These are phyloP conservation scores for Lysandra coridon DNA, from an alignment of 2,888 invertebrate genomes.

Conservation along the genomic window DNA sequence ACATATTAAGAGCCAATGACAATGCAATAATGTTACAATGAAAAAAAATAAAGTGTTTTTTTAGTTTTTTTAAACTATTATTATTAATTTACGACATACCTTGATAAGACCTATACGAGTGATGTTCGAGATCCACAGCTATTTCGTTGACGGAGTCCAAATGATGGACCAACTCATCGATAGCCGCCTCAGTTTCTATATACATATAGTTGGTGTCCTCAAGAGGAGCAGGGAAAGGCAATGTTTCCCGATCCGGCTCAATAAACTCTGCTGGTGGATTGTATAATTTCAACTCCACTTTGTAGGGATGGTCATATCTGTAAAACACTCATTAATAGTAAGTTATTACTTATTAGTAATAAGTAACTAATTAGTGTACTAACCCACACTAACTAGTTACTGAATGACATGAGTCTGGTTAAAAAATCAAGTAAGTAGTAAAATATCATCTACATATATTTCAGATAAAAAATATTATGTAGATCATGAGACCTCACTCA, in stretches of 20 bases:
- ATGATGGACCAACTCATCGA: constrained; percentile 84
- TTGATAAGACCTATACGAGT: constrained; percentile 94
- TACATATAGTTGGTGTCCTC: constrained; percentile 84
- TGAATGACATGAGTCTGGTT: no score
- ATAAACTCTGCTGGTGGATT: constrained; percentile 79
- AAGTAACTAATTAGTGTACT: no score
- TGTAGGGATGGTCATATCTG: constrained; percentile 94
- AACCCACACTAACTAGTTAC: no score
- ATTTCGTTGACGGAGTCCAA: constrained; percentile 86
- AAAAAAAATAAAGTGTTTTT: no score
- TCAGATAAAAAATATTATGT: no score
- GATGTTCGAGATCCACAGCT: constrained; percentile 96
- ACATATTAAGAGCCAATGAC: no score
- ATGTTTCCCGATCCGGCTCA: constrained; percentile 60
- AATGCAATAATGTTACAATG: no score
- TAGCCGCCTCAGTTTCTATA: constrained; percentile 83
- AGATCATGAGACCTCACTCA: not conserved
- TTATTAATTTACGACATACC: constrained; percentile 70
- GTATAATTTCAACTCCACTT: constrained; percentile 89
- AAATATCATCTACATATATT: no score
- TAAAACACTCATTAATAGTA: constrained; percentile 38
- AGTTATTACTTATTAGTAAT: not conserved
- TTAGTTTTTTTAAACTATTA: no score
- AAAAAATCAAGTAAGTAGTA: no score
- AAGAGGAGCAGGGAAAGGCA: constrained; percentile 63